phyloP scores from a whole-genome alignment of 2,113 vertebrate genomes.

The Nanorana parkeri region DNA sequence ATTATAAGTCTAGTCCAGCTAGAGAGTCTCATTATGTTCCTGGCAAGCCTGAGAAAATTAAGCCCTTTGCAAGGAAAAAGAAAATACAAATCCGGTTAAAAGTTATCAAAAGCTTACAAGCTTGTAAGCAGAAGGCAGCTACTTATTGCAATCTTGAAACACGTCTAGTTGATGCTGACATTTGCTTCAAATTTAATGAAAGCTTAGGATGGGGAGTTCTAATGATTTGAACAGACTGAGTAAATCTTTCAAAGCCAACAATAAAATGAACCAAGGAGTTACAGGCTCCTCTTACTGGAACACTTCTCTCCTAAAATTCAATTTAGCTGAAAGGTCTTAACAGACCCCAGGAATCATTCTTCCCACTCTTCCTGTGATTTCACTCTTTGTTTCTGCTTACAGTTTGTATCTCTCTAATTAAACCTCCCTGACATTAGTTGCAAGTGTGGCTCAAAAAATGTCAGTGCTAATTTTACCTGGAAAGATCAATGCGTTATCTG shows the following conservation, averaged over 20 bases:
- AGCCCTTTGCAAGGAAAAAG: constrained; percentile 63
- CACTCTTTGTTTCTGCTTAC: constrained; percentile 25
- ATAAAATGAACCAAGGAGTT: constrained; percentile 67
- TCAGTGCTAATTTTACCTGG: constrained; percentile 42
- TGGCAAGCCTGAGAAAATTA: constrained; percentile 68
- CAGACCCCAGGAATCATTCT: constrained; percentile 49
- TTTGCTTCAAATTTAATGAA: constrained; percentile 69
- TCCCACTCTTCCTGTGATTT: constrained; percentile 25
- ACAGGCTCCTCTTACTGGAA: constrained; percentile 68
- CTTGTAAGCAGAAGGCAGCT: constrained; percentile 63
- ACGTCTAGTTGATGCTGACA: constrained; percentile 65
- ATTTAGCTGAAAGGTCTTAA: constrained; percentile 59
- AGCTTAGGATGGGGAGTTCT: constrained; percentile 64
- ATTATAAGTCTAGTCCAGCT: constrained; percentile 59
- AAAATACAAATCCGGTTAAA: constrained; percentile 63
- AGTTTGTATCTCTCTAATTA: constrained; percentile 37
- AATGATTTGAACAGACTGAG: constrained; percentile 64
- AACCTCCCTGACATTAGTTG: constrained; percentile 42
- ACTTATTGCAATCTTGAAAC: constrained; percentile 60
- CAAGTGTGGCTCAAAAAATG: constrained; percentile 35
- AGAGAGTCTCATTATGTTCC: constrained; percentile 67
- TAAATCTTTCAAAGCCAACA: constrained; percentile 61
- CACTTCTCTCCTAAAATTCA: constrained; percentile 66
- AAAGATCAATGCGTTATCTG: constrained; percentile 29
- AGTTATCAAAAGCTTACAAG: constrained; percentile 65